phyloP scores from a whole-genome alignment of 2,113 vertebrate species.

The Galeopterus variegatus region DNA sequence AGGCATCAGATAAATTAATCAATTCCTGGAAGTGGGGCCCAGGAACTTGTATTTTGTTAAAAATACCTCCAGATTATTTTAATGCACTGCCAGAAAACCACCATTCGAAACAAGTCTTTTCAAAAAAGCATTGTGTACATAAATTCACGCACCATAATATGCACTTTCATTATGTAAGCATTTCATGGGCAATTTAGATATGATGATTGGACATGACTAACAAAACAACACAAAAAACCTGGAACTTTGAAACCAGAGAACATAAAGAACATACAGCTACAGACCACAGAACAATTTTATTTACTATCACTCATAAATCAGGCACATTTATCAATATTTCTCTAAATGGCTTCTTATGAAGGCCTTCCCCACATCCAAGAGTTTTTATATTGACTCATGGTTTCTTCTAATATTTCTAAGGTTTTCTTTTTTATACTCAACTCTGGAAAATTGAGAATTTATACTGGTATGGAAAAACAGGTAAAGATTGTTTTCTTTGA shows the following conservation, averaged over 20 bases:
- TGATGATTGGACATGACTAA: neutral
- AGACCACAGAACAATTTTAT: neutral
- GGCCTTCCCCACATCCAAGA: neutral
- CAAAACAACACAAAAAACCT: neutral
- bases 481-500: neutral
- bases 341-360: neutral
- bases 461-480: neutral
- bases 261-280: neutral
- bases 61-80: neutral
- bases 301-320: neutral
- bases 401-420: neutral
- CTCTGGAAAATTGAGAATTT: neutral
- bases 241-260: neutral
- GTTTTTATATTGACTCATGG: neutral
- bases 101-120: neutral
- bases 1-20: neutral
- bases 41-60: neutral
- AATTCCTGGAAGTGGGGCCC: neutral
- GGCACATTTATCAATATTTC: neutral
- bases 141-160: neutral
- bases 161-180: neutral
- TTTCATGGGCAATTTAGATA: neutral
- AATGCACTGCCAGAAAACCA: neutral
- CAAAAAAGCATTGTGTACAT: neutral
- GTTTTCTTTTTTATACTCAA: neutral